phyloP scores from a whole-genome alignment of 2,113 vertebrate genomes.

The Colius striatus region DNA sequence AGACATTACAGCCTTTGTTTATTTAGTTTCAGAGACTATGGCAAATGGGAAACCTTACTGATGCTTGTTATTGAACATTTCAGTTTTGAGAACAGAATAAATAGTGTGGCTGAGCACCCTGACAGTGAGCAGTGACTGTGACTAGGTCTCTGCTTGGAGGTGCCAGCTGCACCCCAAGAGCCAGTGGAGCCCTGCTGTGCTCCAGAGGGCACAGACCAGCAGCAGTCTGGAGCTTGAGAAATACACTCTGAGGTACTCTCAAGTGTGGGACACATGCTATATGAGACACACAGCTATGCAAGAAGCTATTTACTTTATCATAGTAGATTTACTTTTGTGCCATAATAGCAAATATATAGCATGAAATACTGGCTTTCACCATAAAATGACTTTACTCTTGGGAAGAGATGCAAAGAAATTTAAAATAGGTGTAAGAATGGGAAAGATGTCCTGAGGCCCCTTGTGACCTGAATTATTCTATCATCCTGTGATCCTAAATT shows the following conservation, averaged over 20 bases:
- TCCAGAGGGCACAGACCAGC: neutral
- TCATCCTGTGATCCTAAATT: neutral
- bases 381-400: neutral
- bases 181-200: rapidly evolving
- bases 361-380: neutral
- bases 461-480: neutral
- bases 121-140: neutral
- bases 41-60: neutral
- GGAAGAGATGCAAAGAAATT: neutral
- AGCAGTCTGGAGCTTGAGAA: neutral
- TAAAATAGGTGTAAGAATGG: neutral
- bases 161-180: neutral
- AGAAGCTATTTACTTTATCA: neutral
- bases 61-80: neutral
- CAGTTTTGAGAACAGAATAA: neutral
- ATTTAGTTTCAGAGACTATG: neutral
- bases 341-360: neutral
- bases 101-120: rapidly evolving
- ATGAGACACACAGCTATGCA: neutral
- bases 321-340: neutral
- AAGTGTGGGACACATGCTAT: neutral
- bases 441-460: neutral
- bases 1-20: neutral
- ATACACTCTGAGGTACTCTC: neutral
- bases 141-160: neutral